Conservation (phyloP, 2,797 vertebrate genomes). For the Myripristis jacobus region DNA sequence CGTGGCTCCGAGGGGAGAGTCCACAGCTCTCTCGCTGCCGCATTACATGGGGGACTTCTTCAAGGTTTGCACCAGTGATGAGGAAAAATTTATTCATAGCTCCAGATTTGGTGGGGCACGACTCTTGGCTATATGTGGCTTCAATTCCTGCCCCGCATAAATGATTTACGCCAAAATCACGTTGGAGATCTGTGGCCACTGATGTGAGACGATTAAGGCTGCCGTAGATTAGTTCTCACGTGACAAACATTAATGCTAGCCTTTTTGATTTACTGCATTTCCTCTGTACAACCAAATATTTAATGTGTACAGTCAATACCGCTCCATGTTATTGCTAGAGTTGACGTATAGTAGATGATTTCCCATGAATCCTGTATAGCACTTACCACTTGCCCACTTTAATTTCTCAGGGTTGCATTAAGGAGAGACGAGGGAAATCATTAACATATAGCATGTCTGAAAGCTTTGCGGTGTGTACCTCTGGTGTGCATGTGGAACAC, state of each 20-base stretch:
- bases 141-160: slow-evolving; percentile 30
- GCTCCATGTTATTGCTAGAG: slow-evolving; percentile 14
- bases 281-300: neutral
- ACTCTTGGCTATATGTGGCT: neutral
- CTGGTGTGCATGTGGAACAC: slow-evolving; percentile 26
- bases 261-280: slow-evolving; percentile 15
- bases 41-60: neutral
- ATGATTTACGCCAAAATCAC: slow-evolving; percentile 45
- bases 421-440: slow-evolving; percentile 15
- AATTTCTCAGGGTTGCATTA: slow-evolving; percentile 39
- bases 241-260: neutral
- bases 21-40: neutral
- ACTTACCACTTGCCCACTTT: neutral
- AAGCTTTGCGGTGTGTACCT: slow-evolving; percentile 21
- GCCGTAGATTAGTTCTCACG: slow-evolving; percentile 41
- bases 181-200: slow-evolving; percentile 8
- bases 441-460: slow-evolving; percentile 39
- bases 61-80: slow-evolving; percentile 5
- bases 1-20: slow-evolving; percentile 8
- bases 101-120: slow-evolving; percentile 17
- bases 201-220: slow-evolving; percentile 6
- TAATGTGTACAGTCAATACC: neutral
- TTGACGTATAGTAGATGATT: neutral
- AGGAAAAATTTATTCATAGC: slow-evolving; percentile 13
- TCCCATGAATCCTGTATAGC: slow-evolving; percentile 20